Evolutionary conservation across 2,113 vertebrate genomes (phyloP), one percentile per base, ranked within the genome.

Genomic region (Crotalus viridis): DNA sequence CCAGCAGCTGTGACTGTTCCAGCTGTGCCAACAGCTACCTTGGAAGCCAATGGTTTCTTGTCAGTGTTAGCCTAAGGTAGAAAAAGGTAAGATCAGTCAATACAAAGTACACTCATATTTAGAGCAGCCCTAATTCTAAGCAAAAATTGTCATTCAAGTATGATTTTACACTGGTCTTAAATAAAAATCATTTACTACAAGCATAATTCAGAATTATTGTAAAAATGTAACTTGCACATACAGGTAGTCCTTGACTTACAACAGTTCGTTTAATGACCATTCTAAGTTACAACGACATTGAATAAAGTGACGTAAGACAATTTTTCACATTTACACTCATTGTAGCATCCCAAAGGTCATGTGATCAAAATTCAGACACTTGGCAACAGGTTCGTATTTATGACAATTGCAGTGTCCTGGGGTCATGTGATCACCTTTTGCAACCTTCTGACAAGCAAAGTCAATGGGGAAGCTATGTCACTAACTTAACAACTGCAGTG

Each of bases 41-140:
- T 89, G 17, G n/a, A 51, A 2, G 22, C 87, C 5, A 1, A 1
- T 1, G 89, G 39, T 7, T 19, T 4, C 17, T 93, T 94, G 90
- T 94, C 89, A 19, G 95, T 8, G 26, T 95, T 91, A 1, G 74
- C 56, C 97, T 97, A 90, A 43, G 17, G 51, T 12, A 15, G 8
- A n/a, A 61, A 92, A 39, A 94, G 91, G 21, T 12, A 5, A 92
- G 43, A 17, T 87, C 52, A 21, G 46, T 22, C 15, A 22, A 85
- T 10, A 13, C 59, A 33, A 89, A 59, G 57, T 59, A 22, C 1
- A 22, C 51, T 88, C 81, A n/a, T 81, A 88, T 64, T 91, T 86
- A 46, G 48, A 51, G 10, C n/a, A 55, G 10, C 8, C 87, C 24
- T 46, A 52, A 48, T 28, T 85, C 28, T 39, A 43, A 91, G 12